Evolutionary conservation across 2,797 vertebrate genomes (phyloP).

Genomic region (Prunella strophiata): DNA sequence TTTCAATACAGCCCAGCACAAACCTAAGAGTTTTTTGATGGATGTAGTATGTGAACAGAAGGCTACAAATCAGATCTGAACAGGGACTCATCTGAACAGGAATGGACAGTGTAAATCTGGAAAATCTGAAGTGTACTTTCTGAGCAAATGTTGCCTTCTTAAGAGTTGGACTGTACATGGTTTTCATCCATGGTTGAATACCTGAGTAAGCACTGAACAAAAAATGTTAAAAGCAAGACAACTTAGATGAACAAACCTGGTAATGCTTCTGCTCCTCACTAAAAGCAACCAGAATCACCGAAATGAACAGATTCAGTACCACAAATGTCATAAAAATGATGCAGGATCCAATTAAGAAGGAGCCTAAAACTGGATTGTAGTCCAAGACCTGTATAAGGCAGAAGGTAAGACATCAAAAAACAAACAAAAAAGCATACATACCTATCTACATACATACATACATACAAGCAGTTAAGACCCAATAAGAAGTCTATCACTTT

Average conservation of each 20-base stretch:
- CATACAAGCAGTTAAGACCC: neutral
- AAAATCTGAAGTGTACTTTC: neutral
- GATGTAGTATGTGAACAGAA: neutral
- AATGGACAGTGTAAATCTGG: neutral
- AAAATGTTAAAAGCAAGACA: neutral
- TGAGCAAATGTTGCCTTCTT: neutral
- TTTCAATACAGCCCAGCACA: neutral
- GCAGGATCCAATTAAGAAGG: slow-evolving; percentile 93
- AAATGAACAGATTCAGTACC: slow-evolving; percentile 96
- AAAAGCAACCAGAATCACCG: slow-evolving; percentile 95
- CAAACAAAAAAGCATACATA: neutral
- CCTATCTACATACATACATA: too few relatives aligned
- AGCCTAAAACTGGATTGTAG: slow-evolving; percentile 90
- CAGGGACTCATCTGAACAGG: neutral
- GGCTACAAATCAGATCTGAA: neutral
- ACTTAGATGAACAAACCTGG: slow-evolving; percentile 77
- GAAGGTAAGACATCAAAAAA: slow-evolving; percentile 4
- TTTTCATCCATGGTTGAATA: neutral
- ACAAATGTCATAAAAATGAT: slow-evolving; percentile 97
- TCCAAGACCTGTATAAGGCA: slow-evolving; percentile 86
- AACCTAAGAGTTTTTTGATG: neutral
- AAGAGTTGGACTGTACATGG: neutral
- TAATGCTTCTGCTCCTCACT: slow-evolving; percentile 91
- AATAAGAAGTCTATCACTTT: neutral
- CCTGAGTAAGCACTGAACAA: neutral